Evolutionary conservation across 2,113 vertebrate genomes (phyloP), one percentile per base, ranked within the genome.

Genomic region (Sorex araneus): DNA sequence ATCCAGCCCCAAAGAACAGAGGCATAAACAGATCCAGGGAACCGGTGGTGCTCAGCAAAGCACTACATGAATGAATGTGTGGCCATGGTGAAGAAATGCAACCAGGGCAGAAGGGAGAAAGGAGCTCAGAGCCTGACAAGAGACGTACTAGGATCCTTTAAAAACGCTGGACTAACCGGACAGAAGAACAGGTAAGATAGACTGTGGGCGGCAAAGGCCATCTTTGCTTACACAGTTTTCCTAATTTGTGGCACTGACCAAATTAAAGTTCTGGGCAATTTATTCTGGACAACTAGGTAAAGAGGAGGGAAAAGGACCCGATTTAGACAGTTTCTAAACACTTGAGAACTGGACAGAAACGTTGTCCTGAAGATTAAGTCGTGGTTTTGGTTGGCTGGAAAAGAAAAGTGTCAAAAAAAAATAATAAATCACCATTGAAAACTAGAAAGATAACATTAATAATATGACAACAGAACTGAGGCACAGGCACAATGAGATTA

Each of bases 401-500:
- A 92, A 94, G 57, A 69, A 87, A 81, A 86, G 74, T 32, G 71
- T 76, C 83, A 32, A 87, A 82, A 43, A 12, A 30, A 60, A 66
- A 67, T 79, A 67, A 30, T 40, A 64, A 75, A 57, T 70, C 27
- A 78, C 81, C 73, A 79, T 19, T 8, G 18, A 66, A 66, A 57
- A 74, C 60, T 18, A 70, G 89, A 88, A 71, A 79, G 19, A 25
- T 18, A 54, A 28, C 47, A 50, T 23, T n/a, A 66, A 47, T 21
- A 76, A 73, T 15, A 19, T 34, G 60, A 74, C 7, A 73, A 54
- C 0, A 87, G 30, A 79, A 63, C 73, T 47, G 47, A 75, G 12
- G n/a, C 40, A 50, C 80, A 83, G 23, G 12, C 28, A 82, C 1
- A 4, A 5, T 86, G 73, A 34, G 28, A 76, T 47, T 25, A 89